Evolutionary conservation across 2,888 invertebrate species (phyloP).

Genomic region (Baccha elongata): DNA sequence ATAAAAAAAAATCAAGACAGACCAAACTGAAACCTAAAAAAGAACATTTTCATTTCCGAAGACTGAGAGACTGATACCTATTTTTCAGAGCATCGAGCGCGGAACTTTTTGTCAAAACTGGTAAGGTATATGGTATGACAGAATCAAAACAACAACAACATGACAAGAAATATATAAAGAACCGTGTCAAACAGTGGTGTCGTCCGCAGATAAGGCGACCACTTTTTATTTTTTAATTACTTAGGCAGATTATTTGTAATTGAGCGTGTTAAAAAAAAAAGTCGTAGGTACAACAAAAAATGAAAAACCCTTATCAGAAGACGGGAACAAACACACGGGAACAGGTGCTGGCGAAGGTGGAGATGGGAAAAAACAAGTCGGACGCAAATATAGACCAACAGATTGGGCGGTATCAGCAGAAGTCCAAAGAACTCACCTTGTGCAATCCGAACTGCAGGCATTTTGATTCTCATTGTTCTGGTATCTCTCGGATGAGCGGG

Average conservation of each 20-base stretch:
- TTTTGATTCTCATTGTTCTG: slow-evolving; percentile 96
- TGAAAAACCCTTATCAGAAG: slow-evolving; percentile 56
- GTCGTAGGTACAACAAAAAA: too few relatives aligned
- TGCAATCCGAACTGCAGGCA: slow-evolving; percentile 98
- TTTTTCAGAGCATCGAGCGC: slow-evolving; percentile 47
- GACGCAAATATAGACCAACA: neutral
- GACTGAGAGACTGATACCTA: slow-evolving; percentile 16
- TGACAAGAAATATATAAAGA: slow-evolving; percentile 10
- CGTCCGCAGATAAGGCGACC: slow-evolving; percentile 66
- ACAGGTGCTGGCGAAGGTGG: neutral
- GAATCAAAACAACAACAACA: neutral
- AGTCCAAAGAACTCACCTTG: slow-evolving; percentile 88
- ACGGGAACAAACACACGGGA: slow-evolving; percentile 48
- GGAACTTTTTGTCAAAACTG: slow-evolving; percentile 60
- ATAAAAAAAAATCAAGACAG: slow-evolving; percentile 26
- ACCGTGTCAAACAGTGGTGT: slow-evolving; percentile 48
- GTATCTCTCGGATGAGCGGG: slow-evolving; percentile 38
- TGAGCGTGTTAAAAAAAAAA: slow-evolving; percentile 54
- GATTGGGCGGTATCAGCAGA: neutral
- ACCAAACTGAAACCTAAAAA: slow-evolving; percentile 14
- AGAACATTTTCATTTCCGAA: slow-evolving; percentile 55
- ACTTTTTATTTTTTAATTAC: slow-evolving; percentile 68
- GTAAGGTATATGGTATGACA: neutral
- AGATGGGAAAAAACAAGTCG: neutral
- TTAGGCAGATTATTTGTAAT: slow-evolving; percentile 70